Conservation (phyloP, 2,888 invertebrate genomes). For the Mythimna pallens region DNA sequence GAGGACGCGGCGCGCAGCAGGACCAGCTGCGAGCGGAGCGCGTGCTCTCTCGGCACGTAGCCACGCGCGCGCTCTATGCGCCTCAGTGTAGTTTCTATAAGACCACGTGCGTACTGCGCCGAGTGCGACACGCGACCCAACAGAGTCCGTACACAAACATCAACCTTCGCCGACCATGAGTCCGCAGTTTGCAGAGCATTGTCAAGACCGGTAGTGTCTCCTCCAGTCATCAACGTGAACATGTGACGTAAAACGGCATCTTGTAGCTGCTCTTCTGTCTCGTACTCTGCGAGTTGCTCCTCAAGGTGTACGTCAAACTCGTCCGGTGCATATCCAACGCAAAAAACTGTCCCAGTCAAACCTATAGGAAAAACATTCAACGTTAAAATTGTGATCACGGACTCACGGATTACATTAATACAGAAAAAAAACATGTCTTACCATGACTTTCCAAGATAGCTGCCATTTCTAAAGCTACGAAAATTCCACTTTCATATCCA, state of each 20-base stretch:
- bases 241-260: constrained; percentile 72
- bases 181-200: constrained; percentile 36
- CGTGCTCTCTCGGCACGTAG: constrained; percentile 51
- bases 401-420: no score
- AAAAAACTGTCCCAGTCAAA: constrained; percentile 76
- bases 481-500: constrained; percentile 78
- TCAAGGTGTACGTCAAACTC: constrained; percentile 69
- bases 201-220: constrained; percentile 49
- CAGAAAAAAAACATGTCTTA: constrained; percentile 51
- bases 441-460: constrained; percentile 76
- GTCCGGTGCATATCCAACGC: constrained; percentile 74
- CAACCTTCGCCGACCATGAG: constrained; percentile 69
- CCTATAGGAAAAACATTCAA: constrained; percentile 60
- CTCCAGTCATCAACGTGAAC: constrained; percentile 69
- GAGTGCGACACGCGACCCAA: constrained; percentile 75
- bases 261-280: constrained; percentile 71
- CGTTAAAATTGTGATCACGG: not conserved
- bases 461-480: constrained; percentile 76
- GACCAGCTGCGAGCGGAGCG: constrained; percentile 71
- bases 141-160: constrained; percentile 69
- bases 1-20: constrained; percentile 61
- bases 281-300: constrained; percentile 64
- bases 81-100: constrained; percentile 68
- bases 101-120: constrained; percentile 73
- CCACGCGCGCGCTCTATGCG: constrained; percentile 62